Percentiles rank a stretch among this genome's conserved stretches.
Conservation (phyloP, 1,140 invertebrate genomes). For the Drosophila leontia region DNA sequence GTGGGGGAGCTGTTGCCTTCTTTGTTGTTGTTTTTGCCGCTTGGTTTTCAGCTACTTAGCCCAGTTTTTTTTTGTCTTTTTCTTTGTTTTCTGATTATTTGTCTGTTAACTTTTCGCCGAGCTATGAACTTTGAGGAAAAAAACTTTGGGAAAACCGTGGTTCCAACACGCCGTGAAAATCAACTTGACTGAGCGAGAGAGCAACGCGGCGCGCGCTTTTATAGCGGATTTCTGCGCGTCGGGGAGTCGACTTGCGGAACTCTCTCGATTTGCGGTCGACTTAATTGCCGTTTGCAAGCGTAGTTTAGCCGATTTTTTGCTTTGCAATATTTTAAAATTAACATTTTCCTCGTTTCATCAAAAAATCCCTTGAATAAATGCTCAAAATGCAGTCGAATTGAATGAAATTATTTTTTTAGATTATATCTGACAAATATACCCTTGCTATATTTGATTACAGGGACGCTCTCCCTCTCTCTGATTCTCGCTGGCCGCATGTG, state of each 20-base stretch:
- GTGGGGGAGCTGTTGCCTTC: slow-evolving; percentile 26
- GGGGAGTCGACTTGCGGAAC: neutral
- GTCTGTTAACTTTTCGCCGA: slow-evolving; percentile 14
- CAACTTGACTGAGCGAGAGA: slow-evolving; percentile 57
- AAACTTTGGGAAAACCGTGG: slow-evolving; percentile 28
- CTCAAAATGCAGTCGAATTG: neutral
- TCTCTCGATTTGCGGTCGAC: neutral
- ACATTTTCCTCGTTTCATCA: neutral
- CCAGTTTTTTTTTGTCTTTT: slow-evolving; percentile 6
- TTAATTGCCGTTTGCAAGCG: too few species aligned
- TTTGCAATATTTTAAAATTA: neutral
- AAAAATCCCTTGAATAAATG: too few species aligned
- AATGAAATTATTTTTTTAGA: neutral
- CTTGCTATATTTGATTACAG: neutral
- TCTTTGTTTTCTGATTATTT: slow-evolving; percentile 5
- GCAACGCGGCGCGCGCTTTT: slow-evolving; percentile 13
- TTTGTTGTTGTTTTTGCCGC: slow-evolving; percentile 2
- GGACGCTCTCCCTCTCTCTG: neutral
- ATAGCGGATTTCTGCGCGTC: neutral
- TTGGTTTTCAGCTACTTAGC: slow-evolving; percentile 13
- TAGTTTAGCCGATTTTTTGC: neutral
- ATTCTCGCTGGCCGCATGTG: neutral
- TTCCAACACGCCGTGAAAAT: slow-evolving; percentile 47
- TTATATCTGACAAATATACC: neutral
- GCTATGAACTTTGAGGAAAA: slow-evolving; percentile 26